phyloP scores from a whole-genome alignment of 1,140 invertebrate species.

The Holcopasites calliopsidis region DNA sequence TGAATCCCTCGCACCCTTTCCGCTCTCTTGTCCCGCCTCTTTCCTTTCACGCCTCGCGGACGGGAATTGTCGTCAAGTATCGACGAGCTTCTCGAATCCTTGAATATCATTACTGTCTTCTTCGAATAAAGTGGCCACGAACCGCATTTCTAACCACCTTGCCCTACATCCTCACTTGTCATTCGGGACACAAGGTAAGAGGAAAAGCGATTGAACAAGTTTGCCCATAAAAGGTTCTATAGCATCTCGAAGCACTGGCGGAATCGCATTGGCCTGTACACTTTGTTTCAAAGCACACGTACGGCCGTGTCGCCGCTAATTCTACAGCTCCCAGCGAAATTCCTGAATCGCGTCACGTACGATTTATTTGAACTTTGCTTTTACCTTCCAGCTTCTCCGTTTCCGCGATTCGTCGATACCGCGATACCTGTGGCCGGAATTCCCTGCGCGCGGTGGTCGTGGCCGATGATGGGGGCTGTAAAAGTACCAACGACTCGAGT shows the following conservation, averaged over 20 bases:
- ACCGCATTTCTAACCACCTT: conserved; percentile 31
- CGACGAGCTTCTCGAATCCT: conserved; percentile 35
- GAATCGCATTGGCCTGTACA: conserved; percentile 42
- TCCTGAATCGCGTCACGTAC: conserved; percentile 60
- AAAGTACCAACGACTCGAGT: conserved; percentile 57
- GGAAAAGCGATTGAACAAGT: conserved; percentile 35
- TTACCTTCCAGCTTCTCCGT: conserved; percentile 55
- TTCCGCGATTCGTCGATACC: conserved; percentile 34
- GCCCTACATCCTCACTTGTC: neutral
- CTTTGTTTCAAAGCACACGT: conserved; percentile 1
- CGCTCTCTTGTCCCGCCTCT: neutral
- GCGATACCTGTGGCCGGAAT: conserved; percentile 27
- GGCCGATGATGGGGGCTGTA: conserved; percentile 42
- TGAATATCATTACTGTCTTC: conserved; percentile 68
- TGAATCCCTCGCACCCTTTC: conserved; percentile 27
- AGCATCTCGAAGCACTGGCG: conserved; percentile 37
- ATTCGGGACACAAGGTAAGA: neutral
- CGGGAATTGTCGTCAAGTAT: conserved; percentile 50
- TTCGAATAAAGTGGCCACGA: conserved; percentile 12
- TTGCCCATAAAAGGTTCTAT: conserved; percentile 19
- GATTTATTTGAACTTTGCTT: conserved; percentile 72
- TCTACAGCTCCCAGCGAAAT: conserved; percentile 34
- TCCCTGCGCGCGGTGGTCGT: neutral
- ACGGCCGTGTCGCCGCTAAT: conserved; percentile 29
- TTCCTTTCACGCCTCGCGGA: conserved; percentile 37